Evolutionary conservation across 2,888 invertebrate species (phyloP), one percentile per base, ranked within the genome.

Genomic region (Lutraria lutraria): DNA sequence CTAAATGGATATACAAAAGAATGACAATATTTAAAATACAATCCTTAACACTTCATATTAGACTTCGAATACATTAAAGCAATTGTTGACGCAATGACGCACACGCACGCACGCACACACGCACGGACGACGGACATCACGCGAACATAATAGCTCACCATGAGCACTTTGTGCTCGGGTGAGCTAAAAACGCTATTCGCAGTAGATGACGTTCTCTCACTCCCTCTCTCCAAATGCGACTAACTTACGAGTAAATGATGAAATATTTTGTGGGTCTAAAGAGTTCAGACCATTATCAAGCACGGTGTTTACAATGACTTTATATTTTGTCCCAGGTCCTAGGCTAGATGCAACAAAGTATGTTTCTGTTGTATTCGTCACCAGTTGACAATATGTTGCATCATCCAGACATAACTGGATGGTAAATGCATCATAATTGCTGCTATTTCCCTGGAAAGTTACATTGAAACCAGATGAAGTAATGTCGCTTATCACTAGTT

Each of bases 211-310:
- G 19, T 2, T n/a, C 19, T 21, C n/a, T 8, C 10, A 3, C n/a
- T 63, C 8, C n/a, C n/a, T 63, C 19, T n/a, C 8, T 10, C 25
- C n/a, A 6, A 13, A 21, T 6, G 25, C n/a, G 13, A 2, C 8
- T 25, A 13, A 76, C 76, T 76, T 25, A 76, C 76, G 76, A 12
- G 76, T 76, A 34, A 76, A 76, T 19, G 76, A 19, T 19, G 76
- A 76, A 76, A 6, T 31, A 31, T 16, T 76, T 15, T 76, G 31
- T 76, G 76, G 76, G 16, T 31, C 15, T 34, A 76, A 34, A 76
- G 34, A 31, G 0, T n/a, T 31, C 31, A 76, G 34, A 16, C 76
- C 76, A 76, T 76, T 76, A 34, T 76, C 31, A 31, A 76, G 31
- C 13, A 76, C 6, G 12, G 76, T 76, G 76, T 76, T 76, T 16